Percentiles rank a stretch among this genome's conserved stretches.
phyloP scores from a whole-genome alignment of 2,797 vertebrate species.

The Gymnothorax javanicus region DNA sequence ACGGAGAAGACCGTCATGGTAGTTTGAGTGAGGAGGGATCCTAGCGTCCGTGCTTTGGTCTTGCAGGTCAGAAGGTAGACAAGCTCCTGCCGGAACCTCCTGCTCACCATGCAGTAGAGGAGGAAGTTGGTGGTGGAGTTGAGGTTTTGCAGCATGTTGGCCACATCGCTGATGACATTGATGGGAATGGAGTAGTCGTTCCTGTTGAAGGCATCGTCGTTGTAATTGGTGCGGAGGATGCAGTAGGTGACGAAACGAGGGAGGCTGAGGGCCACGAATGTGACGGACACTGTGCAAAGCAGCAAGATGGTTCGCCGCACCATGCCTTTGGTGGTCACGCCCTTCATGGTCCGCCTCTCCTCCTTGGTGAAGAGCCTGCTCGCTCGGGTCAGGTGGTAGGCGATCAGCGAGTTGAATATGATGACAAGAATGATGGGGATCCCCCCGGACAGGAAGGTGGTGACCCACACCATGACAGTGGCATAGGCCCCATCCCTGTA shows the following conservation, averaged over 20 bases:
- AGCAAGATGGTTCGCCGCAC: constrained; percentile 70
- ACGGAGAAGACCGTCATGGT: constrained; percentile 72
- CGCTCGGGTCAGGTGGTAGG: constrained; percentile 58
- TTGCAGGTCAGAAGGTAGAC: constrained; percentile 54
- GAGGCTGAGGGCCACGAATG: constrained; percentile 70
- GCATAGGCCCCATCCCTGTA: constrained; percentile 64
- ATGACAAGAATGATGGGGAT: constrained; percentile 71
- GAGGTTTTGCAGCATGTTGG: constrained; percentile 81
- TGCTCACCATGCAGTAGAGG: constrained; percentile 77
- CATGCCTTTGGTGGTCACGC: constrained; percentile 55
- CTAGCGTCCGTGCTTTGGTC: constrained; percentile 35
- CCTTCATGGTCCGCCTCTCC: constrained; percentile 61
- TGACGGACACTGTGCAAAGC: constrained; percentile 65
- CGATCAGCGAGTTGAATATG: constrained; percentile 73
- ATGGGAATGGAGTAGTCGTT: constrained; percentile 71
- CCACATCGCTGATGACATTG: constrained; percentile 69
- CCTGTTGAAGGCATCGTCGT: constrained; percentile 64
- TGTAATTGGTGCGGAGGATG: constrained; percentile 75
- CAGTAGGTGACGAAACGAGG: constrained; percentile 78
- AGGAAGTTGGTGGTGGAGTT: constrained; percentile 79
- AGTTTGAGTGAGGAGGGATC: constrained; percentile 59
- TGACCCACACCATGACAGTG: constrained; percentile 72
- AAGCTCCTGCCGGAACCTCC: constrained; percentile 68
- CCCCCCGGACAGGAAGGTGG: constrained; percentile 71
- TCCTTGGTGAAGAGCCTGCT: constrained; percentile 72